Conservation (phyloP, 2,797 vertebrate species). For the Rousettus madagascariensis region DNA sequence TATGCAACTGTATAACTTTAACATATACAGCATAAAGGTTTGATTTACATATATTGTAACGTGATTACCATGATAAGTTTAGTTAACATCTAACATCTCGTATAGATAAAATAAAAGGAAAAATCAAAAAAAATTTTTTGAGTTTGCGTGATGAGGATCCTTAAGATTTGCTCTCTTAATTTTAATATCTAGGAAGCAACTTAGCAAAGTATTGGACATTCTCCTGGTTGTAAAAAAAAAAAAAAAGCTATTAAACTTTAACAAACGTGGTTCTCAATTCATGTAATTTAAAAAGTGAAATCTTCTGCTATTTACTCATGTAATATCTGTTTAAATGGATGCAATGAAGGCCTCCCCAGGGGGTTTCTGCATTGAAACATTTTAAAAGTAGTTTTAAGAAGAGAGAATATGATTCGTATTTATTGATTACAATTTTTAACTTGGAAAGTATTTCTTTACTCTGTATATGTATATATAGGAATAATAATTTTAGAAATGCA, state of each 20-base stretch:
- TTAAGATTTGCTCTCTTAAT: background rate
- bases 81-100: background rate
- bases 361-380: background rate
- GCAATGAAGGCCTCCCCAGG: accelerated
- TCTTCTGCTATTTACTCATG: background rate
- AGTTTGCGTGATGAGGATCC: background rate
- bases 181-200: background rate
- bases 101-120: background rate
- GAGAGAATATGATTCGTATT: background rate
- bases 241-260: background rate
- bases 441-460: background rate
- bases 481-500: background rate
- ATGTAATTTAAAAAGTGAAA: background rate
- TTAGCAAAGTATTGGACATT: background rate
- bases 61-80: background rate
- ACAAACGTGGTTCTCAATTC: background rate
- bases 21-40: background rate
- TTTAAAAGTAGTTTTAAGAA: conserved; percentile 39
- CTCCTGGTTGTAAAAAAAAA: background rate
- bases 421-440: background rate
- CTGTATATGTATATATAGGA: background rate
- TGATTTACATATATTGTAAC: background rate
- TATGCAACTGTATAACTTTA: background rate
- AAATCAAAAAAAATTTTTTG: background rate
- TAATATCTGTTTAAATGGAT: background rate